Conservation (phyloP, 2,113 vertebrate species). For the Phyllostomus discolor region DNA sequence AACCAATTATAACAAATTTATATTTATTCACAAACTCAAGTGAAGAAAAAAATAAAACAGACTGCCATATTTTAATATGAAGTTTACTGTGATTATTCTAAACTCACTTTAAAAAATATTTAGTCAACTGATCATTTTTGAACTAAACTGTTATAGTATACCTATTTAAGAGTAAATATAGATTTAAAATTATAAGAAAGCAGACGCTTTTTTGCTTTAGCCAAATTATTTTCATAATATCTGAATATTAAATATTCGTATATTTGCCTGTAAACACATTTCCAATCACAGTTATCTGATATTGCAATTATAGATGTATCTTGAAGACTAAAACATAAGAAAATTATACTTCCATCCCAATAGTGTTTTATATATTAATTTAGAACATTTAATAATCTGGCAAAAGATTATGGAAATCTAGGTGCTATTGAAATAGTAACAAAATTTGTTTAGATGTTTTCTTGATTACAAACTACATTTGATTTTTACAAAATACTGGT, state of each 20-base stretch:
- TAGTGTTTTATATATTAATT: not conserved
- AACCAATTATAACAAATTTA: constrained; percentile 21
- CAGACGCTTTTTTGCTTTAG: not conserved
- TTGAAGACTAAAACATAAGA: not conserved
- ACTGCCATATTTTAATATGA: constrained; percentile 67
- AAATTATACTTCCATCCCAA: not conserved
- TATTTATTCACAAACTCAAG: constrained; percentile 63
- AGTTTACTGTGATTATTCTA: constrained; percentile 32
- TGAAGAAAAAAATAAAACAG: constrained; percentile 64
- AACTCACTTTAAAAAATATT: constrained; percentile 64
- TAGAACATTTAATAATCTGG: not conserved
- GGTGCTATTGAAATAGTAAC: not conserved
- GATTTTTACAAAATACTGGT: not conserved
- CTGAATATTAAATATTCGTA: not conserved
- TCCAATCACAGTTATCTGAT: not conserved
- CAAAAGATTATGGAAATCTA: not conserved
- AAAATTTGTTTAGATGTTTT: not conserved
- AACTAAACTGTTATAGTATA: constrained; percentile 56
- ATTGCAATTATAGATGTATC: not conserved
- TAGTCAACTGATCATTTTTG: constrained; percentile 65
- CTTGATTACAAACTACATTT: not conserved
- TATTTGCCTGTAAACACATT: not conserved
- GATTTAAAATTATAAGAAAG: constrained; percentile 56
- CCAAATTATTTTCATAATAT: not conserved
- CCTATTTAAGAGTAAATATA: constrained; percentile 40